Percentiles rank a stretch among this genome's conserved stretches.
These are phyloP conservation scores for Bergia sp. DNA, from an alignment of 92 coral and sea anemone genomes.

Conservation along the genomic window DNA sequence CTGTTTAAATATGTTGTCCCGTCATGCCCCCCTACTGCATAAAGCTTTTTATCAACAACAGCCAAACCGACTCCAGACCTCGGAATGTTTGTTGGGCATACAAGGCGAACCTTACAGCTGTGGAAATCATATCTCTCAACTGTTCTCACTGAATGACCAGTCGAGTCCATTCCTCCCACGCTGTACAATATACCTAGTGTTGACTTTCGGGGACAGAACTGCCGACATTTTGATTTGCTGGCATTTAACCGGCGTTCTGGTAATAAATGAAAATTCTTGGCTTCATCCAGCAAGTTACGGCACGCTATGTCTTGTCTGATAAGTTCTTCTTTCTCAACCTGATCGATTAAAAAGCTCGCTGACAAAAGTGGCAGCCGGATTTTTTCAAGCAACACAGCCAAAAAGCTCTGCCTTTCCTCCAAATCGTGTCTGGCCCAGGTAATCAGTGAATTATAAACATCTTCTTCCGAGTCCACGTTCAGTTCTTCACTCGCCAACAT, in stretches of 20 bases:
- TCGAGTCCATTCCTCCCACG: conserved; percentile 89
- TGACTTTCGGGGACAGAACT: conserved; percentile 66
- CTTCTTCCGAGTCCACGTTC: conserved; percentile 88
- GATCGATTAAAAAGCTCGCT: conserved; percentile 82
- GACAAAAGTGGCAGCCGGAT: conserved; percentile 87
- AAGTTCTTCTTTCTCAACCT: conserved; percentile 93
- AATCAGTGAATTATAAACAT: conserved; percentile 80
- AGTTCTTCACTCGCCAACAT: conserved; percentile 78
- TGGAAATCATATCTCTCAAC: conserved; percentile 82
- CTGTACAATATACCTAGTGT: conserved; percentile 68
- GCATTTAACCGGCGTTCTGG: conserved; percentile 71
- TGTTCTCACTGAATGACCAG: conserved; percentile 81
- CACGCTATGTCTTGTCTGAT: conserved; percentile 81
- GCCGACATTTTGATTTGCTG: conserved; percentile 35
- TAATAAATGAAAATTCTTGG: conserved; percentile 87
- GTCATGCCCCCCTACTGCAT: conserved; percentile 89
- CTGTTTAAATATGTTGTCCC: conserved; percentile 78
- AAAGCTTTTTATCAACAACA: conserved; percentile 70
- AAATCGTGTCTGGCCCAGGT: conserved; percentile 85
- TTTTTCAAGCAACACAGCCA: conserved; percentile 71
- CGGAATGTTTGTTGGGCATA: conserved; percentile 70
- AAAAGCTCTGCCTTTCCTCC: conserved; percentile 65
- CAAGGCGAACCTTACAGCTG: conserved; percentile 69
- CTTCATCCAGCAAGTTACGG: conserved; percentile 78
- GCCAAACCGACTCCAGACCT: conserved; percentile 85